Base-by-base conservation (phyloP, 2,113 vertebrate genomes). In the Serilophus lunatus region DNA sequence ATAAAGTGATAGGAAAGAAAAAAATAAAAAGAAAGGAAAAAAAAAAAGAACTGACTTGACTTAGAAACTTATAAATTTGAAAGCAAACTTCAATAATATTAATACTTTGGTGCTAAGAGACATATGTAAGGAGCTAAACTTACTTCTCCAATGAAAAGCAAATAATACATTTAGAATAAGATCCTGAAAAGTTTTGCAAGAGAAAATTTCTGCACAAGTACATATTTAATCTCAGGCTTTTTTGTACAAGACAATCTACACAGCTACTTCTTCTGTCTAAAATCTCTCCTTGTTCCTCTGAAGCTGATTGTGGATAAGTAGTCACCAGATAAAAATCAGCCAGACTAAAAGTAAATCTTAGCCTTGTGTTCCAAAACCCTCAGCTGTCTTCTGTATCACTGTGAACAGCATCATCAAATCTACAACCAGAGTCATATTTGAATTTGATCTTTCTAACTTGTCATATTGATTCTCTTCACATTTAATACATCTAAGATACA, bases 401-500 rank as follows among this genome's bases (percentile, higher is more conserved):
- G 31, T 25, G 13, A 25, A 35, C 15, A 60, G 2, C 19, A 69
- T 25, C 10, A 66, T n/a, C 51, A 78, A 20, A 53, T 54, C 24
- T 66, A 60, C 38, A 35, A 40, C 14, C 28, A 44, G 23, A 81
- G 11, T 8, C 10, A 35, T 28, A 5, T 61, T 42, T 85, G 33
- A 42, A 16, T 89, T 80, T 51, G 20, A 53, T 44, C 25, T 54
- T 68, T 71, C 33, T 78, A 42, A 61, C 4, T 18, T 81, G 15
- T 45, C 54, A 25, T 0, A 0, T 31, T 38, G 4, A 31, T 89
- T 86, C 11, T 50, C 22, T 51, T 6, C 23, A 8, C 23, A 44
- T 91, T 69, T n/a, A 83, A 42, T 38, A 6, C 4, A 38, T 36
- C 10, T 64, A 29, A 35, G 47, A 19, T 25, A 79, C 5, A 71